Conservation (phyloP, 1,140 invertebrate species). For the Nomia melanderi region DNA sequence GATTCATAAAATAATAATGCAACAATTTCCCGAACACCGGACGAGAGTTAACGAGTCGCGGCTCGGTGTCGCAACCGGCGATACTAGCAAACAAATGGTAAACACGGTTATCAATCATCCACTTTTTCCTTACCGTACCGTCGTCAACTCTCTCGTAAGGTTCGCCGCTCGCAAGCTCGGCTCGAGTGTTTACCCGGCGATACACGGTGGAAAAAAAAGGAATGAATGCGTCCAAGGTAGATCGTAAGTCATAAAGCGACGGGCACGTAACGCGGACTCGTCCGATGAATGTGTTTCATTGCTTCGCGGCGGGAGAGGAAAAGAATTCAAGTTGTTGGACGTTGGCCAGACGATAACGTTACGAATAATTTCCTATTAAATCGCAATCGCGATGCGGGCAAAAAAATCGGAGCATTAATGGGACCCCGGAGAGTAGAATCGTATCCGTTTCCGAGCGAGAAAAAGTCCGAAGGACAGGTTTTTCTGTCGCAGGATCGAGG, state of each 20-base stretch:
- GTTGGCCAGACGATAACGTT: neutral
- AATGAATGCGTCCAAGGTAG: neutral
- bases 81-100: neutral
- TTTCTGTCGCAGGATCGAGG: neutral
- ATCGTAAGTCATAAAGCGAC: neutral
- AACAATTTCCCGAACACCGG: too few relatives aligned
- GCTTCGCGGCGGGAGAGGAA: neutral
- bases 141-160: too few relatives aligned
- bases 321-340: neutral
- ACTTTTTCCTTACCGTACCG: too few relatives aligned
- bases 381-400: too few relatives aligned
- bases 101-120: neutral
- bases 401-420: too few relatives aligned
- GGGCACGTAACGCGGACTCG: neutral
- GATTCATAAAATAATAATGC: too few relatives aligned
- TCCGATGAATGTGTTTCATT: neutral
- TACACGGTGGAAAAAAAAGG: too few relatives aligned
- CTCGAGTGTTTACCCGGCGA: neutral
- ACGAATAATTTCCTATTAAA: neutral
- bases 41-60: too few relatives aligned
- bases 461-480: too few relatives aligned
- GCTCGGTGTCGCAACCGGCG: neutral
- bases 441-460: too few relatives aligned
- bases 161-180: too few relatives aligned
- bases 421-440: too few relatives aligned